These are phyloP conservation scores for Hirudo medicinalis DNA, from an alignment of 1,140 invertebrate genomes.

Conservation along the genomic window DNA sequence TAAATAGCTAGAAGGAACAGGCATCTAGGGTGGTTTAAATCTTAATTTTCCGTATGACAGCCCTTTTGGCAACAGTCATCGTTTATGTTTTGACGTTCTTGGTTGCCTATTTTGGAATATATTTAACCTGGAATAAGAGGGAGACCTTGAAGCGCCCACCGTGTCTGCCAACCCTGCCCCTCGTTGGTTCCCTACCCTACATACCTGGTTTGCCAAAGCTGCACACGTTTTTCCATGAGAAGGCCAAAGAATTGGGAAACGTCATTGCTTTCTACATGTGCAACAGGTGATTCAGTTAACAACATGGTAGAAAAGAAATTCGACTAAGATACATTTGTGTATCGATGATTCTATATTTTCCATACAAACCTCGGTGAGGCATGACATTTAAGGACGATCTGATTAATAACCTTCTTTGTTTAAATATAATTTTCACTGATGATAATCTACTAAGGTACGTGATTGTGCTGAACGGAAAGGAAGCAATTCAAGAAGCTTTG, in stretches of 20 bases:
- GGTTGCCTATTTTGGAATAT: too few species aligned
- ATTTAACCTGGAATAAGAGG: too few species aligned
- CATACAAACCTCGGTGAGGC: too few species aligned
- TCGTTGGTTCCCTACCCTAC: background rate
- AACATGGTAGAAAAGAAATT: too few species aligned
- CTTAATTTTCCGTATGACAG: too few species aligned
- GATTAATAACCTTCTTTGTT: background rate
- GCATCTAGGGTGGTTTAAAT: too few species aligned
- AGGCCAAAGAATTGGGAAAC: background rate
- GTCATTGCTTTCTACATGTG: conserved; percentile 3
- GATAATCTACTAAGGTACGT: background rate
- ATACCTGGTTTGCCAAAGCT: background rate
- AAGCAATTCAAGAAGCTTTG: background rate
- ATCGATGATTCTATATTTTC: too few species aligned
- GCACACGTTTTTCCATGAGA: background rate
- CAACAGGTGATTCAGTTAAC: background rate
- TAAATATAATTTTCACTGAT: background rate
- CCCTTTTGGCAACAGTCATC: too few species aligned
- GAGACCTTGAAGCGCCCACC: background rate
- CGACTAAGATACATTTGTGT: too few species aligned
- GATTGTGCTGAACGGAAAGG: background rate
- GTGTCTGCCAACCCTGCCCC: background rate
- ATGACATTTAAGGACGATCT: too few species aligned
- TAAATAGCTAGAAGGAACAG: too few species aligned
- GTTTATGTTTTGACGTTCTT: too few species aligned